phyloP scores from a whole-genome alignment of 2,113 vertebrate species.

The Ictidomys tridecemlineatus region DNA sequence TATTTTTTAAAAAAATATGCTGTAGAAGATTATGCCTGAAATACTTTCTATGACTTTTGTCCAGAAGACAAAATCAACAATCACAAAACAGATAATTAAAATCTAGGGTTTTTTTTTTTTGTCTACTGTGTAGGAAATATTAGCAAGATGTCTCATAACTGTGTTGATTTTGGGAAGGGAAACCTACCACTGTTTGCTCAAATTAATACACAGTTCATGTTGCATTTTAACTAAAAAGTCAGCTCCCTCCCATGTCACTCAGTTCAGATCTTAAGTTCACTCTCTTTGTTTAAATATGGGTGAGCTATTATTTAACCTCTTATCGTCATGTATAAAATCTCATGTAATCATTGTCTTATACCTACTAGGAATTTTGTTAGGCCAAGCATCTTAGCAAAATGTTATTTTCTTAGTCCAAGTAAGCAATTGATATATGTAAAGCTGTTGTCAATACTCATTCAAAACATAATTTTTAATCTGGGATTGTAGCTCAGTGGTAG shows the following conservation, averaged over 20 bases:
- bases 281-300: not conserved
- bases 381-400: not conserved
- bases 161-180: not conserved
- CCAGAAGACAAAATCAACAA: not conserved
- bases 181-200: not conserved
- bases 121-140: not conserved
- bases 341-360: not conserved
- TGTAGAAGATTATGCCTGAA: not conserved
- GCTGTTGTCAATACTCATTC: not conserved
- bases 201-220: not conserved
- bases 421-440: not conserved
- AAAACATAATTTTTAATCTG: not conserved
- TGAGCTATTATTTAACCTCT: not conserved
- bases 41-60: not conserved
- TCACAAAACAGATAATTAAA: not conserved
- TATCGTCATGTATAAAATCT: not conserved
- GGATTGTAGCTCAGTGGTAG: too few species aligned
- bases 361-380: not conserved
- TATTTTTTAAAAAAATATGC: not conserved
- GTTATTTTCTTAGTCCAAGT: not conserved
- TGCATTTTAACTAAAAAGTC: not conserved
- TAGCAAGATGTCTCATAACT: not conserved
- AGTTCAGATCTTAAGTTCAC: not conserved
- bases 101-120: not conserved
- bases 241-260: not conserved